Percentiles rank a stretch among this genome's conserved stretches.
These are phyloP conservation scores for Melozone crissalis DNA, from an alignment of 2,113 vertebrate species.

Conservation along the genomic window DNA sequence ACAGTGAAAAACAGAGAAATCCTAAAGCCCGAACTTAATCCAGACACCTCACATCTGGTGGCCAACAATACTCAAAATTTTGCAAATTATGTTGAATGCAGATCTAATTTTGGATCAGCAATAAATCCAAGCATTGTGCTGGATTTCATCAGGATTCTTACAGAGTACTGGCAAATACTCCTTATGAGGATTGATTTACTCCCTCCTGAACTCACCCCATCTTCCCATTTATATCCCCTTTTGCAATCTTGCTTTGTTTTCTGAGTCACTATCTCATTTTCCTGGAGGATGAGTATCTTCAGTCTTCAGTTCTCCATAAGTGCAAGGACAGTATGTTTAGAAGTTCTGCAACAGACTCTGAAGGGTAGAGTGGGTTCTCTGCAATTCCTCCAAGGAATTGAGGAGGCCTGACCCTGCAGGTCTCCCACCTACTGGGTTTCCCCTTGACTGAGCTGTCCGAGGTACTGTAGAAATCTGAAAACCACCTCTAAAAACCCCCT, in stretches of 20 bases:
- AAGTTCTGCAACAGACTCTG: neutral
- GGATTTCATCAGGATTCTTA: neutral
- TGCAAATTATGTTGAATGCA: neutral
- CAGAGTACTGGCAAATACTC: neutral
- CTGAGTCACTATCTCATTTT: neutral
- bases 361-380: neutral
- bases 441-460: conserved; percentile 53
- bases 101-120: neutral
- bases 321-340: neutral
- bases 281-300: neutral
- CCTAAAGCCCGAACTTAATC: neutral
- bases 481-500: neutral
- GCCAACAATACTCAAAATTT: neutral
- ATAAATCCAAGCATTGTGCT: neutral
- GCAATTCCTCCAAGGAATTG: neutral
- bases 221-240: neutral
- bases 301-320: neutral
- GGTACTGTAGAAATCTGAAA: conserved; percentile 19
- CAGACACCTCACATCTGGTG: neutral
- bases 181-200: neutral
- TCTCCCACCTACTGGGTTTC: neutral
- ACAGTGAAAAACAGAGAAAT: neutral
- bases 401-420: neutral
- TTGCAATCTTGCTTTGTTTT: neutral
- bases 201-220: neutral